A percentile compares a stretch with the other conserved stretches of the same genome.
These are phyloP conservation scores for Anarrhichthys ocellatus DNA, from an alignment of 2,113 vertebrate genomes.

Conservation along the genomic window DNA sequence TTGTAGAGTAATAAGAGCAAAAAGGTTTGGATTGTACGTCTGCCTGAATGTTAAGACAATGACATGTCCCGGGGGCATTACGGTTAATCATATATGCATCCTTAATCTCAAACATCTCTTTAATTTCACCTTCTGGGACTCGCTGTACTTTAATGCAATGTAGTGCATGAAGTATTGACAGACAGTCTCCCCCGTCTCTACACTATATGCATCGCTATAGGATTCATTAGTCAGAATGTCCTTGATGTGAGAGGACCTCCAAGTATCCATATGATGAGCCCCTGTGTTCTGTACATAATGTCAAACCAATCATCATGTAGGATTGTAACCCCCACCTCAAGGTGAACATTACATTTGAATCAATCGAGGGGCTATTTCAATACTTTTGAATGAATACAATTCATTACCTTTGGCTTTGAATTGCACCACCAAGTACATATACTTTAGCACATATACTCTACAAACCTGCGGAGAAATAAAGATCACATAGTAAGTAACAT, in stretches of 20 bases:
- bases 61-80: conserved; percentile 68
- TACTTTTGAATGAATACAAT: conserved; percentile 42
- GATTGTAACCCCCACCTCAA: conserved; percentile 38
- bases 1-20: conserved; percentile 66
- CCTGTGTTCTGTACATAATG: conserved; percentile 50
- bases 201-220: conserved; percentile 59
- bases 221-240: conserved; percentile 76
- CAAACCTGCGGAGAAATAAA: conserved; percentile 54
- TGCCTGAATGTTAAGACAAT: conserved; percentile 74
- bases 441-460: conserved; percentile 13
- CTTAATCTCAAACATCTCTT: conserved; percentile 70
- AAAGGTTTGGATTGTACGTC: conserved; percentile 68
- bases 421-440: conserved; percentile 57
- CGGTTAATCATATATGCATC: conserved; percentile 72
- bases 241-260: conserved; percentile 59
- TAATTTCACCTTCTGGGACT: conserved; percentile 70
- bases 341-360: conserved; percentile 53
- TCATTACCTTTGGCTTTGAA: conserved; percentile 64
- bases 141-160: conserved; percentile 69
- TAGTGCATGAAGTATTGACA: conserved; percentile 74
- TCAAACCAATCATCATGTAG: conserved; percentile 56
- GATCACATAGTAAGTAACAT: conserved; percentile 58
- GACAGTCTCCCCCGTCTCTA: conserved; percentile 55
- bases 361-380: conserved; percentile 25
- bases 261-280: conserved; percentile 34